Base-by-base conservation (phyloP, 2,113 vertebrate genomes). In the Clarias magur region DNA sequence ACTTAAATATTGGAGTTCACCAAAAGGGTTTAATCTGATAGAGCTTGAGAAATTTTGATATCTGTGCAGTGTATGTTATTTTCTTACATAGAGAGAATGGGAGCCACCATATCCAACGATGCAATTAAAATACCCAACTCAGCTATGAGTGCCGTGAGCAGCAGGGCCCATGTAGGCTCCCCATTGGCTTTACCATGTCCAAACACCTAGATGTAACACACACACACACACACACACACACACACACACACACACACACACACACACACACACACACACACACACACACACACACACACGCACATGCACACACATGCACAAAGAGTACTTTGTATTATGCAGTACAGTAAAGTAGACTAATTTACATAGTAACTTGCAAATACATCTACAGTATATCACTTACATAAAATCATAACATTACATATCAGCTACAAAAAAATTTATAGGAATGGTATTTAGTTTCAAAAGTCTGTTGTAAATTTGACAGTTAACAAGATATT, bases 51-150 rank as follows among this genome's bases (percentile, higher is more conserved):
- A 75, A 75, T 48, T n/a, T 54, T 76, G 5, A 3, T 25, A 78
- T 70, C 3, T 57, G 7, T 82, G 19, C 56, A 57, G 0, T 75
- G 30, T 72, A 13, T 34, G 23, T 38, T 78, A 54, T 83, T 48
- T 81, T 16, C 96, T 97, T 94, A 99, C 98, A 99, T 99, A 30
- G 98, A 99, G n/a, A 99, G 96, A 82, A 99, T 99, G 5, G 98
- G 98, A 70, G 98, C 98, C 89, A 99, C 98, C 98, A 99, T 98
- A 89, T 99, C 98, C 15, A 99, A 94, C 0, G 98, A 99, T 79
- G 98, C 98, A n/a, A 99, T 99, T 38, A 99, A 96, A 90, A 99
- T 99, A 80, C 98, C 98, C 9, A 99, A 93, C 89, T 99, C 98
- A 0, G 98, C 98, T 25, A 99, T 99, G 68, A 99, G 91, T 0